These are phyloP conservation scores for Phyllostomus discolor DNA, from an alignment of 2,113 vertebrate genomes.

Conservation along the genomic window DNA sequence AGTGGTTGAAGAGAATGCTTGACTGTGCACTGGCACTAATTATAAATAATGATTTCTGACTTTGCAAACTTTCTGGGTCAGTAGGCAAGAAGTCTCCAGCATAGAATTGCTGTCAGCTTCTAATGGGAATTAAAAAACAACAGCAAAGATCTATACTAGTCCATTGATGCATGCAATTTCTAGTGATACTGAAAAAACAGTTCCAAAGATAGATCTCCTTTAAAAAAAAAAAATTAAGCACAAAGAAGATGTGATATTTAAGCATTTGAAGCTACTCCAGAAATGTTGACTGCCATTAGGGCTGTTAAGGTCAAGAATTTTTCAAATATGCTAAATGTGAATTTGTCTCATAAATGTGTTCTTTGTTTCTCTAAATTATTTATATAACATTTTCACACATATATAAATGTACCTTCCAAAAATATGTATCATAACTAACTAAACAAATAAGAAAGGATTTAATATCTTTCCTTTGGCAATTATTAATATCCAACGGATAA, in stretches of 20 bases:
- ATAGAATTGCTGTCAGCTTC: conserved; percentile 24
- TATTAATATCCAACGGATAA: neutral
- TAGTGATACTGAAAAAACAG: neutral
- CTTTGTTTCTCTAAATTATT: conserved; percentile 19
- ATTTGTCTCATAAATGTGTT: neutral
- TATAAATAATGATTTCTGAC: conserved; percentile 47
- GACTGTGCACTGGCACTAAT: neutral
- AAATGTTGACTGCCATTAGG: neutral
- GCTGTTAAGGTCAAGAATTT: neutral
- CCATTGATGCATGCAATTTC: neutral
- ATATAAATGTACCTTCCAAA: neutral
- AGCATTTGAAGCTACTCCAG: neutral
- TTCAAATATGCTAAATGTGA: neutral
- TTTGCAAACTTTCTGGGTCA: conserved; percentile 19
- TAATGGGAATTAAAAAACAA: conserved; percentile 8
- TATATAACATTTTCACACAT: neutral
- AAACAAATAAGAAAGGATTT: neutral
- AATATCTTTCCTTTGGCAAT: neutral
- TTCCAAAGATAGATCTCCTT: neutral
- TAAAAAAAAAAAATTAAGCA: neutral
- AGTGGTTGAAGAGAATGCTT: neutral
- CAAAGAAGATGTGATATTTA: neutral
- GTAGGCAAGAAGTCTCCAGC: neutral
- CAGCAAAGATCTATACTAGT: neutral
- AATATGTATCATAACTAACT: neutral